These are phyloP conservation scores for Equus przewalskii DNA, from an alignment of 2,113 vertebrate species.

Conservation along the genomic window DNA sequence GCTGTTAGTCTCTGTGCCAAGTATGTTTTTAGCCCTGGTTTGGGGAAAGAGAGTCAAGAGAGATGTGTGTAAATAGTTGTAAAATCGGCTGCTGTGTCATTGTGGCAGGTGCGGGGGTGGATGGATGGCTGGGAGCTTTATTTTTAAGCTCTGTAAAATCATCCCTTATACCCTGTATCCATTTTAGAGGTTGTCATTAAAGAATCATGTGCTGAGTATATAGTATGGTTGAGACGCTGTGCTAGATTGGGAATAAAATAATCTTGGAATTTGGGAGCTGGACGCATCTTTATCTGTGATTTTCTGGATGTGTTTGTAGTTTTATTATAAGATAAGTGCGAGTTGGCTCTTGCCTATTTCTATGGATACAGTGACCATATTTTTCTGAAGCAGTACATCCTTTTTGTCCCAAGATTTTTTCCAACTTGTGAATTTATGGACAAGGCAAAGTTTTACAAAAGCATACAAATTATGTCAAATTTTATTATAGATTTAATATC, in stretches of 20 bases:
- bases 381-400: constrained; percentile 39
- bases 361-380: not conserved
- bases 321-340: constrained; percentile 18
- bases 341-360: constrained; percentile 31
- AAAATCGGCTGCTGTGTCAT: not conserved
- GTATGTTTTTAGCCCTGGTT: not conserved
- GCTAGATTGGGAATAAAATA: constrained; percentile 40
- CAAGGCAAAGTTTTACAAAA: constrained; percentile 41
- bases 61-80: not conserved
- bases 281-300: not conserved
- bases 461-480: not conserved
- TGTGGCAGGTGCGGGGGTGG: not conserved
- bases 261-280: not conserved
- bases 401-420: constrained; percentile 3
- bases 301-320: constrained; percentile 35
- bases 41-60: not conserved
- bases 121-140: not conserved
- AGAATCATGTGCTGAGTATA: constrained; percentile 1
- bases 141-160: constrained; percentile 58
- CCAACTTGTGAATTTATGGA: constrained; percentile 43
- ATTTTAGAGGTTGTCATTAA: constrained; percentile 56
- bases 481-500: constrained; percentile 26
- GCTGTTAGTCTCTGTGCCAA: not conserved
- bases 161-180: not conserved
- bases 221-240: not conserved